phyloP scores from a whole-genome alignment of 2,113 vertebrate species.

The Micronycteris hirsuta region DNA sequence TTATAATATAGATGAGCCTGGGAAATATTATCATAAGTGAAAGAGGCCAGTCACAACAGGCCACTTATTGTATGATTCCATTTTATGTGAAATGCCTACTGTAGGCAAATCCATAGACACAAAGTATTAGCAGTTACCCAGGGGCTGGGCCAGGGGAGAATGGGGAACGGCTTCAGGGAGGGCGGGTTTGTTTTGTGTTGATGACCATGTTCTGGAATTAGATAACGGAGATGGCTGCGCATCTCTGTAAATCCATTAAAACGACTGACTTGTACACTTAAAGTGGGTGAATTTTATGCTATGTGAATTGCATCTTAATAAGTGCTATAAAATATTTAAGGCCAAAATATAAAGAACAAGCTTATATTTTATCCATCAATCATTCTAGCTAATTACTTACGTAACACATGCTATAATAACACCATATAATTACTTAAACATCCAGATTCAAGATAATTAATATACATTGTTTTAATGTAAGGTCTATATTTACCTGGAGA shows the following conservation, averaged over 20 bases:
- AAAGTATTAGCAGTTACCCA: not conserved
- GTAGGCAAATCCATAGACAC: not conserved
- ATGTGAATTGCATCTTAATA: not conserved
- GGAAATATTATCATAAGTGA: not conserved
- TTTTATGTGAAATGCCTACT: not conserved
- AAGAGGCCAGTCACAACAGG: not conserved
- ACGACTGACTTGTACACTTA: not conserved
- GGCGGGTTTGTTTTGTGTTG: not conserved
- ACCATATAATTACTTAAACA: constrained; percentile 3
- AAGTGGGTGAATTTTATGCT: not conserved
- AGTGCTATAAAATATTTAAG: not conserved
- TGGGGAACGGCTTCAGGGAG: not conserved
- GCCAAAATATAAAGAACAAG: not conserved
- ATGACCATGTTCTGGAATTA: not conserved
- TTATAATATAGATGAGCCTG: not conserved
- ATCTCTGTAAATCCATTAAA: not conserved
- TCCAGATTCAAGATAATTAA: not conserved
- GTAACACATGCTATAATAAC: not conserved
- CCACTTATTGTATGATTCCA: not conserved
- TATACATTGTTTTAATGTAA: not conserved
- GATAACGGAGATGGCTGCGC: not conserved
- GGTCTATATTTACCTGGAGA: not conserved
- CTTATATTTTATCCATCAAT: not conserved
- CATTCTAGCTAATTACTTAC: not conserved
- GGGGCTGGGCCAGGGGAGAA: not conserved